Evolutionary conservation across 2,113 vertebrate genomes (phyloP), one percentile per base, ranked within the genome.

Genomic region (Leucopsar rothschildi): DNA sequence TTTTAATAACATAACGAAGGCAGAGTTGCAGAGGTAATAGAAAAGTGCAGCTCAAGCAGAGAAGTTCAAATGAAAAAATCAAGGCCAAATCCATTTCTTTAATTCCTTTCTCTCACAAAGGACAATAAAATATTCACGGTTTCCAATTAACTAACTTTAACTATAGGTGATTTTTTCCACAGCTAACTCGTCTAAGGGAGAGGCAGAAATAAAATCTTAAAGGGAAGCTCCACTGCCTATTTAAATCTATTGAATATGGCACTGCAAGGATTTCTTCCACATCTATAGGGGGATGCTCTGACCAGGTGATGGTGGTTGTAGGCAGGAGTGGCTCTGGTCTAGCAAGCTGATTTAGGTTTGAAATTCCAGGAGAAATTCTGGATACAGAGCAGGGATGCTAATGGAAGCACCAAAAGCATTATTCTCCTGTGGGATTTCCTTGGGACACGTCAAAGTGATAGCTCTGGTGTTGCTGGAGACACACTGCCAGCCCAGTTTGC

Each of bases 31-130:
- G 92, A 93, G 93, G 94, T 95, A 97, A 96, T 92, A 96, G 96
- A 71, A 95, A 96, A 97, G 83, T 86, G 96, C 89, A 91, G 85
- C 92, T 96, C 92, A 92, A 97, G 96, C 96, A 96, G 95, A 86
- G 93, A 96, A 95, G 96, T 97, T 97, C 95, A 92, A 94, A 96
- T 96, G 95, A 97, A 97, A 96, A 95, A 95, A 93, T 61, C 84
- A 95, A 96, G 96, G 93, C 95, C 90, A 95, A 95, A 96, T 89
- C 90, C 79, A 91, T 95, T 88, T 76, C 86, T 96, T 94, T 94
- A 95, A 97, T 97, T 95, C 93, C 82, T 85, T 86, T 92, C 94
- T 81, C 53, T 65, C 66, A 88, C 92, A 91, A 73, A 93, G 83
- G 76, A 92, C 93, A 88, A 93, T 95, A 90, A 92, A 90, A 95